Conservation (phyloP, 2,888 invertebrate genomes). For the Ochropleura plecta region DNA sequence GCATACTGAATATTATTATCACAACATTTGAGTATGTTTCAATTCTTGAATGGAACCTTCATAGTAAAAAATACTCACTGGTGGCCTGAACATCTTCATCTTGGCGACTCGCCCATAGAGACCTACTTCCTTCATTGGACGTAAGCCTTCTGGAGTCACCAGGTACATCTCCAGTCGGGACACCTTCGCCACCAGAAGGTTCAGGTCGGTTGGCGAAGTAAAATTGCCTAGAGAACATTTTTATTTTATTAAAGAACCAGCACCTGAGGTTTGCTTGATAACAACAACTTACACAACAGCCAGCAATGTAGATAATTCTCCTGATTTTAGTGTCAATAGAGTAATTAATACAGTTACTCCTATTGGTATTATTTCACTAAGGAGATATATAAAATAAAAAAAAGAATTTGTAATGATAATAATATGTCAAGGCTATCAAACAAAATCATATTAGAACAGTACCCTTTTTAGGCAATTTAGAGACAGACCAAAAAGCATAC, state of each 20-base stretch:
- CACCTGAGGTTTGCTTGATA: neutral
- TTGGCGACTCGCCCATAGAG: slow-evolving; percentile 98
- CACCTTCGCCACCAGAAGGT: slow-evolving; percentile 98
- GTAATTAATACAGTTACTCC: too few relatives aligned
- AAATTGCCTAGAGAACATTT: slow-evolving; percentile 94
- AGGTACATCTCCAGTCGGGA: slow-evolving; percentile 98
- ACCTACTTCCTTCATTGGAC: slow-evolving; percentile 98
- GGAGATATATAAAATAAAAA: neutral
- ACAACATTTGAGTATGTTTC: neutral
- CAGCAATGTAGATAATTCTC: neutral
- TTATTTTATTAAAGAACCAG: neutral
- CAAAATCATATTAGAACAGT: neutral
- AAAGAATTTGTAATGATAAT: neutral
- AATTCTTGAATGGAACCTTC: neutral
- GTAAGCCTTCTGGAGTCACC: slow-evolving; percentile 98
- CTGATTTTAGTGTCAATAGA: neutral
- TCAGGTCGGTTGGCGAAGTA: slow-evolving; percentile 97
- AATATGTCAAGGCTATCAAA: neutral
- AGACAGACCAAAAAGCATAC: neutral
- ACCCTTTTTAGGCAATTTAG: neutral
- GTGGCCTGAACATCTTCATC: slow-evolving; percentile 97
- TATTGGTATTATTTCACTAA: neutral
- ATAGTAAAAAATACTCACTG: slow-evolving; percentile 89
- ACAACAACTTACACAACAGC: neutral
- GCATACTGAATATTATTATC: neutral